These are phyloP conservation scores for Oscheius sp. DNA, from an alignment of 2,888 invertebrate species.

Conservation along the genomic window DNA sequence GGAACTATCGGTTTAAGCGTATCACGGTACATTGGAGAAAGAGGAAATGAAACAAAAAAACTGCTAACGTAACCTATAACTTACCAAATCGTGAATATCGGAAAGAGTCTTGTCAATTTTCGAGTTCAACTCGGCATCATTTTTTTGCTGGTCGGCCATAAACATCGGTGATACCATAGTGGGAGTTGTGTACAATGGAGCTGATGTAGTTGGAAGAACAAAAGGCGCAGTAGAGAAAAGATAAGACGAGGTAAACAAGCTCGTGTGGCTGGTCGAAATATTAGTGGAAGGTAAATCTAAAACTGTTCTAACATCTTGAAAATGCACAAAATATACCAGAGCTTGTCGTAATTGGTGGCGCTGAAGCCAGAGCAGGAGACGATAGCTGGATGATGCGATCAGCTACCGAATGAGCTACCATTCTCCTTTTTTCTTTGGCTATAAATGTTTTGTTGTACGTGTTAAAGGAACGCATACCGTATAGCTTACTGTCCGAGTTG, in stretches of 20 bases:
- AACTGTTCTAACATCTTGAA: background rate
- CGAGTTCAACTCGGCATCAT: conserved; percentile 29
- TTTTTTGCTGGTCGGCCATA: conserved; percentile 8
- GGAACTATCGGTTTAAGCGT: too few relatives aligned
- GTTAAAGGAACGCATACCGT: conserved; percentile 40
- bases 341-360: background rate
- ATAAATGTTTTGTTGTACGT: conserved; percentile 16
- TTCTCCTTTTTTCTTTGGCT: conserved; percentile 53
- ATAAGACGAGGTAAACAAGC: conserved; percentile 34
- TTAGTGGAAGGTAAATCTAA: background rate
- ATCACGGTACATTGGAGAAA: too few relatives aligned
- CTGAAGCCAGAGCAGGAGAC: background rate
- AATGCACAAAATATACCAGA: background rate
- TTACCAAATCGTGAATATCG: conserved; percentile 49
- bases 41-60: too few relatives aligned
- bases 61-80: background rate
- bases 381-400: conserved; percentile 33
- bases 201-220: conserved; percentile 27
- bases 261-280: background rate
- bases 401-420: conserved; percentile 32
- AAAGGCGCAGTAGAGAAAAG: conserved; percentile 39
- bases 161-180: background rate
- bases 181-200: conserved; percentile 27
- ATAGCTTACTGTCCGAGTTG: conserved; percentile 57
- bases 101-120: conserved; percentile 56